phyloP scores from a whole-genome alignment of 2,888 invertebrate species.

The Meiosimyza decipiens region DNA sequence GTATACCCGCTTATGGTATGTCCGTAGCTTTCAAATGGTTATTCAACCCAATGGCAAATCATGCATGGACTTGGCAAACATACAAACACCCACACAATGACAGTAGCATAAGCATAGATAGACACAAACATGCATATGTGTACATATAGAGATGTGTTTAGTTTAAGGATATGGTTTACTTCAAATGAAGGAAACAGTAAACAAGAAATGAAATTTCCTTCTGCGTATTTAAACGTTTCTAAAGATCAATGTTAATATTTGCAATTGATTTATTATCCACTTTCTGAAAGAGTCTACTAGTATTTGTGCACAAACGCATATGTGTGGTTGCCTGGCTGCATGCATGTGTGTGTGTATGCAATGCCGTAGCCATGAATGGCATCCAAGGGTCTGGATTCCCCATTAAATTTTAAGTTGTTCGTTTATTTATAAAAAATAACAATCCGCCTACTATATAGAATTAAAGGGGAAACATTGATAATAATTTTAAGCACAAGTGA shows the following conservation, averaged over 20 bases:
- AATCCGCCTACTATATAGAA: no score
- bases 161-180: constrained; percentile 17
- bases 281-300: not conserved
- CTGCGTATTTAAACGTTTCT: constrained; percentile 41
- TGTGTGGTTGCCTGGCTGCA: not conserved
- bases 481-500: no score
- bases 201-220: constrained; percentile 40
- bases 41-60: constrained; percentile 13
- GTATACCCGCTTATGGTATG: not conserved
- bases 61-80: constrained; percentile 7
- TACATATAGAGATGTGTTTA: not conserved
- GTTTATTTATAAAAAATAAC: no score
- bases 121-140: not conserved
- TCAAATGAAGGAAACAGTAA: constrained; percentile 29
- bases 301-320: not conserved
- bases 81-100: constrained; percentile 6
- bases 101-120: not conserved
- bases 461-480: no score
- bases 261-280: constrained; percentile 43
- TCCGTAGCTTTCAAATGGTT: constrained; percentile 20
- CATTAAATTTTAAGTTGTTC: no score
- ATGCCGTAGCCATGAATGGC: not conserved
- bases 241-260: constrained; percentile 45
- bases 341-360: constrained; percentile 15
- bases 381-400: no score